These are phyloP conservation scores for Euura lappo DNA, from an alignment of 1,140 invertebrate genomes.

Conservation along the genomic window DNA sequence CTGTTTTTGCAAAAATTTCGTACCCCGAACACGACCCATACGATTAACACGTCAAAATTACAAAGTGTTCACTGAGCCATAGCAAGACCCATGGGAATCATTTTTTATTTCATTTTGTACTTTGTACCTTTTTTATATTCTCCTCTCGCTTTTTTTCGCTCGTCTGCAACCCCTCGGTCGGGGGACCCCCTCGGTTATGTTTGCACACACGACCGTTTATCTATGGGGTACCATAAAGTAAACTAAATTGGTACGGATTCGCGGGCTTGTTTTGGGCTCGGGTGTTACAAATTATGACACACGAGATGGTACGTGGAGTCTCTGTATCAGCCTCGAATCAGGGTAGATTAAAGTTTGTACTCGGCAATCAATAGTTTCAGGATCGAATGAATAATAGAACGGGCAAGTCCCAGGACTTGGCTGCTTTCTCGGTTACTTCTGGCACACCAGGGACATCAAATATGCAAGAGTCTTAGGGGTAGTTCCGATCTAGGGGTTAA, in stretches of 20 bases:
- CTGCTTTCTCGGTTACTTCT: constrained; percentile 20
- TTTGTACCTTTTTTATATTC: neutral
- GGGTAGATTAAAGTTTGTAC: neutral
- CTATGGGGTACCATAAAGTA: constrained; percentile 37
- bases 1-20: constrained; percentile 21
- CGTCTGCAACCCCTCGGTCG: neutral
- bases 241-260: constrained; percentile 9
- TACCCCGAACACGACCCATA: constrained; percentile 35
- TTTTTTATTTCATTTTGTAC: constrained; percentile 29
- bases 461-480: constrained; percentile 57
- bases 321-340: neutral
- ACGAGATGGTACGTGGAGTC: too few species aligned
- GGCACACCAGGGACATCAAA: constrained; percentile 43
- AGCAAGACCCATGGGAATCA: constrained; percentile 49
- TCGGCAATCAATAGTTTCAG: constrained; percentile 40
- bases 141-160: neutral
- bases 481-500: constrained; percentile 48
- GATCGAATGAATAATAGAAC: constrained; percentile 50
- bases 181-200: constrained; percentile 38
- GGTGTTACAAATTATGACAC: neutral
- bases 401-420: constrained; percentile 43
- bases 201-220: constrained; percentile 48
- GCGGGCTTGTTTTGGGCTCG: neutral
- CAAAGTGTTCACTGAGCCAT: constrained; percentile 37
- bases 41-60: constrained; percentile 52